These are phyloP conservation scores for Melanitta fusca DNA, from an alignment of 2,797 vertebrate genomes.

Conservation along the genomic window DNA sequence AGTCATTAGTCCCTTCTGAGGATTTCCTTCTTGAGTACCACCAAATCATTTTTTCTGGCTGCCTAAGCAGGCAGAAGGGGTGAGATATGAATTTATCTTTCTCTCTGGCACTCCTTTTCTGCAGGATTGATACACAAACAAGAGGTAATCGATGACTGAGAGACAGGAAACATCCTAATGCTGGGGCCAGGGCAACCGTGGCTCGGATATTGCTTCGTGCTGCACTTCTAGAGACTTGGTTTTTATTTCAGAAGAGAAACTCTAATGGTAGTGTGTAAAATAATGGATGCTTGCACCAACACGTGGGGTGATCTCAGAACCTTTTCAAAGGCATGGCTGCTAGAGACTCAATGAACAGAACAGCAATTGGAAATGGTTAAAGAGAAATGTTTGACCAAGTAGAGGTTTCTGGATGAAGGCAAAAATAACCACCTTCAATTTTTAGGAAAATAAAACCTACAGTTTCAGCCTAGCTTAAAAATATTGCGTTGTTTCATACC, in stretches of 20 bases:
- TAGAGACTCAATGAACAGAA: not conserved
- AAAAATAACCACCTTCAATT: not conserved
- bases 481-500: accelerated
- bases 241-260: not conserved
- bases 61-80: not conserved
- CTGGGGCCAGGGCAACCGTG: not conserved
- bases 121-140: not conserved
- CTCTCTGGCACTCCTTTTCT: not conserved
- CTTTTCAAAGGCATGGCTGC: not conserved
- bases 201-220: not conserved
- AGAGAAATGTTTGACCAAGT: not conserved
- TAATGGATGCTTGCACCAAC: not conserved
- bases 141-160: slow-evolving; percentile 19
- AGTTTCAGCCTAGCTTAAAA: not conserved
- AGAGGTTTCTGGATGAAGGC: not conserved
- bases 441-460: not conserved
- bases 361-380: not conserved
- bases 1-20: slow-evolving; percentile 6
- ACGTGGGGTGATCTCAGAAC: not conserved
- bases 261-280: not conserved
- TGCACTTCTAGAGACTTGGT: not conserved
- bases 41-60: not conserved
- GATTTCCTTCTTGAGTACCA: slow-evolving; percentile 19
- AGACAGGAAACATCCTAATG: not conserved
- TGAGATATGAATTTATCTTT: not conserved